A percentile compares a stretch with the other conserved stretches of the same genome.
Evolutionary conservation across 2,113 vertebrate genomes (phyloP).

Genomic region (Albula goreensis): DNA sequence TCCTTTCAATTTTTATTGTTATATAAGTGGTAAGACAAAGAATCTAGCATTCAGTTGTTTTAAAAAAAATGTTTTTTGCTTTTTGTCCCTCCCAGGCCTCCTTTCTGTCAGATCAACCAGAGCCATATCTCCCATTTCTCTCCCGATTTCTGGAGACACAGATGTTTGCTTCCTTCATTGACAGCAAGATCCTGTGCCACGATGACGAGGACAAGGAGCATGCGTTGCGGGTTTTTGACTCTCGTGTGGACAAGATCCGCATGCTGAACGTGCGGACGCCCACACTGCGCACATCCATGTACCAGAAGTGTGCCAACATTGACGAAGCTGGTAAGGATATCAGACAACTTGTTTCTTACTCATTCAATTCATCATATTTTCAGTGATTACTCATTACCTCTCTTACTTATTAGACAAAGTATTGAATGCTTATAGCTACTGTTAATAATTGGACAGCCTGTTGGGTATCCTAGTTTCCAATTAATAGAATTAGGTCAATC

Average conservation of each 20-base stretch:
- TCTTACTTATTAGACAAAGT: neutral
- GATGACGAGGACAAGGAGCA: constrained; percentile 97
- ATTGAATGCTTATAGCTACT: neutral
- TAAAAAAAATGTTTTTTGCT: neutral
- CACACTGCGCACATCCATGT: constrained; percentile 94
- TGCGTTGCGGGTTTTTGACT: constrained; percentile 87
- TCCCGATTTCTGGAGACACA: constrained; percentile 97
- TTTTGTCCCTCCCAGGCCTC: constrained; percentile 77
- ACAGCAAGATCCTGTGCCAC: constrained; percentile 96
- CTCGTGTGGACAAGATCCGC: constrained; percentile 91
- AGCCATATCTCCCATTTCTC: constrained; percentile 96
- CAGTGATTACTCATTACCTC: no score
- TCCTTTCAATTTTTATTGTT: no score
- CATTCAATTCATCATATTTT: neutral
- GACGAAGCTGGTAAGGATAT: constrained; percentile 84
- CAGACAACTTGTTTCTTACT: no score
- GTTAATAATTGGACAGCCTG: neutral
- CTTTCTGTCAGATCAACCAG: constrained; percentile 96
- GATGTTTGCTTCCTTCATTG: constrained; percentile 98
- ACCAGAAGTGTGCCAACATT: constrained; percentile 95
- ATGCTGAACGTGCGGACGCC: constrained; percentile 91
- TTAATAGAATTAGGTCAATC: neutral
- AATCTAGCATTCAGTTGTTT: neutral
- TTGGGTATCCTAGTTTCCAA: neutral
- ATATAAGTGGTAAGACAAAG: no score